These are phyloP conservation scores for Torymus aiolomorphi DNA, from an alignment of 2,888 invertebrate genomes.

Conservation along the genomic window DNA sequence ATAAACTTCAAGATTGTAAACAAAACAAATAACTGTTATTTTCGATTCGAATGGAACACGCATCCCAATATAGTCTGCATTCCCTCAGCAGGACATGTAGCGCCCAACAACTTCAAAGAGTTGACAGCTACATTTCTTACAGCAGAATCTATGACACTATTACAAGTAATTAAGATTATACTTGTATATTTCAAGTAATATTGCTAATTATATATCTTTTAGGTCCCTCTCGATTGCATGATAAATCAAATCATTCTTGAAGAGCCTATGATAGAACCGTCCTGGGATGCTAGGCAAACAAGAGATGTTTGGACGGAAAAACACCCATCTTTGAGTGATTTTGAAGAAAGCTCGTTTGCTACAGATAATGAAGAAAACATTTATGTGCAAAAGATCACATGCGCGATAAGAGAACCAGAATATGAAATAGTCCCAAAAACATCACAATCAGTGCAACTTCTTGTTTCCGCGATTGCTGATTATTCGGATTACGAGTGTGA, in stretches of 20 bases:
- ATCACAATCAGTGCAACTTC: slow-evolving; percentile 73
- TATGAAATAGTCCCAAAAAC: slow-evolving; percentile 66
- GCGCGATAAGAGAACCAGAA: slow-evolving; percentile 69
- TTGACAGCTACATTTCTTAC: slow-evolving; percentile 77
- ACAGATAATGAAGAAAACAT: slow-evolving; percentile 28
- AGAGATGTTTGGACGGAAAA: slow-evolving; percentile 69
- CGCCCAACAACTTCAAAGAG: slow-evolving; percentile 75
- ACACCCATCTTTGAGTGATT: slow-evolving; percentile 23
- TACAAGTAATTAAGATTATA: slow-evolving; percentile 65
- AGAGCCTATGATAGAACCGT: slow-evolving; percentile 60
- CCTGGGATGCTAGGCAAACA: slow-evolving; percentile 76
- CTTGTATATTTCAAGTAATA: background rate
- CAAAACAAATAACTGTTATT: slow-evolving; percentile 70
- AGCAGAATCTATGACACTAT: slow-evolving; percentile 70
- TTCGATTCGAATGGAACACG: slow-evolving; percentile 74
- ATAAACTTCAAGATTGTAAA: slow-evolving; percentile 75
- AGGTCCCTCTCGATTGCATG: slow-evolving; percentile 64
- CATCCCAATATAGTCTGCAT: slow-evolving; percentile 75
- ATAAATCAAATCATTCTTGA: slow-evolving; percentile 62
- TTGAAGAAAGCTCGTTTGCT: background rate
- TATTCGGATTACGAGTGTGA: slow-evolving; percentile 77
- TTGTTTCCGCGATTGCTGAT: slow-evolving; percentile 77
- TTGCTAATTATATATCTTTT: slow-evolving; percentile 11
- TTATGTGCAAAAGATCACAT: slow-evolving; percentile 64
- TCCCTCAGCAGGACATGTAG: slow-evolving; percentile 77